Evolutionary conservation across 2,797 vertebrate genomes (phyloP), one percentile per base, ranked within the genome.

Genomic region (Acestrorhynchus altus): DNA sequence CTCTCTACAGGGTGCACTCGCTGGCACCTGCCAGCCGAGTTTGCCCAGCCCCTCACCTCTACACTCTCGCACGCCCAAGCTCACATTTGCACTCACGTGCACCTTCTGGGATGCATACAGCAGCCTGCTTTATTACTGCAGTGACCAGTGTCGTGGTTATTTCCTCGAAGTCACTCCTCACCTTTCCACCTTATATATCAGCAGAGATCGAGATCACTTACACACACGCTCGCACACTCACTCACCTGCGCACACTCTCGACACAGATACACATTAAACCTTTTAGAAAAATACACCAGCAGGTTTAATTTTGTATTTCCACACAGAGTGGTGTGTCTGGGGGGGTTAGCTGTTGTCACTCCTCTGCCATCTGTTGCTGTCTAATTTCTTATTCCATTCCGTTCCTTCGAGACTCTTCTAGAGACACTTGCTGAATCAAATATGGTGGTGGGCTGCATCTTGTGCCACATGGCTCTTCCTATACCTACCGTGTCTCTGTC

Each of bases 111-210:
- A 81, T 72, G 49, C 70, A 61, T 79, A 26, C 65, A 28, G 11
- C 72, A 69, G 81, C 79, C 80, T 85, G 70, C 78, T 83, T 87
- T 76, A 85, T 83, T 79, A 78, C 59, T 22, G 49, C 76, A 35
- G 52, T 49, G 46, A 79, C 78, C 70, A 63, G 63, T 28, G 44
- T 31, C 56, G 66, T 64, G 47, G 52, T 42, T 47, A 74, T 54
- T 11, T 65, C 88, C 83, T 89, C 83, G 90, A 89, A 90, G 87
- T 90, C 84, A 83, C 68, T 78, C 61, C 83, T 68, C 76, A 78
- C 67, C 40, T 57, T 52, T 44, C 42, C 52, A 12, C 63, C 80
- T 49, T 65, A 26, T 52, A 59, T 35, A 56, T 35, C 71, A 26
- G 60, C 76, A 78, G 68, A 72, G 60, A 51, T 35, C 56, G 68